phyloP scores from a whole-genome alignment of 2,797 vertebrate species.

The Micrastur ruficollis region DNA sequence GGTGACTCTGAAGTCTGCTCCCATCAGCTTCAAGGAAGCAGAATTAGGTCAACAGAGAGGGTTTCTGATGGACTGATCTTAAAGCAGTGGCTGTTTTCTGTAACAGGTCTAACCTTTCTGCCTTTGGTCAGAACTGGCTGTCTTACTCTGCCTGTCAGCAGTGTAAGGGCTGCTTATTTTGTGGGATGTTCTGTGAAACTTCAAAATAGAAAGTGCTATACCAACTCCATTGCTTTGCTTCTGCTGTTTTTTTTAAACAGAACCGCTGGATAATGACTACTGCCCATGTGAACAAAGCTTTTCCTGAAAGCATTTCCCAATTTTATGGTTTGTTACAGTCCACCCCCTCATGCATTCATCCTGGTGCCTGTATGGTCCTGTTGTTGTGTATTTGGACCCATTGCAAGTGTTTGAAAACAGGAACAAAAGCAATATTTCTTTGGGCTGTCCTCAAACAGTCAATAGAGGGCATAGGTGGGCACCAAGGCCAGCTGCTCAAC shows the following conservation, averaged over 20 bases:
- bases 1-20: not conserved
- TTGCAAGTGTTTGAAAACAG: not conserved
- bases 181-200: not conserved
- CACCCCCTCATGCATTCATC: not conserved
- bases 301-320: not conserved
- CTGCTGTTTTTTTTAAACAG: not conserved
- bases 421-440: not conserved
- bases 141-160: not conserved
- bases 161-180: not conserved
- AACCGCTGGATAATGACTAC: not conserved
- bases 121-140: not conserved
- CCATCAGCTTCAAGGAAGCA: not conserved
- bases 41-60: not conserved
- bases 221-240: not conserved
- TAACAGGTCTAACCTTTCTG: not conserved
- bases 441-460: not conserved
- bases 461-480: not conserved
- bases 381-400: not conserved
- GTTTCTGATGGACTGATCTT: not conserved
- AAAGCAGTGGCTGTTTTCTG: not conserved
- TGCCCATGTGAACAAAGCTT: not conserved
- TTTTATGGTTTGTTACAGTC: not conserved
- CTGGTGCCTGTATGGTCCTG: not conserved
- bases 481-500: not conserved
- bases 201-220: not conserved